Evolutionary conservation across 2,113 vertebrate species (phyloP), one percentile per base, ranked within the genome.

Genomic region (Cyprinodon tularosa): DNA sequence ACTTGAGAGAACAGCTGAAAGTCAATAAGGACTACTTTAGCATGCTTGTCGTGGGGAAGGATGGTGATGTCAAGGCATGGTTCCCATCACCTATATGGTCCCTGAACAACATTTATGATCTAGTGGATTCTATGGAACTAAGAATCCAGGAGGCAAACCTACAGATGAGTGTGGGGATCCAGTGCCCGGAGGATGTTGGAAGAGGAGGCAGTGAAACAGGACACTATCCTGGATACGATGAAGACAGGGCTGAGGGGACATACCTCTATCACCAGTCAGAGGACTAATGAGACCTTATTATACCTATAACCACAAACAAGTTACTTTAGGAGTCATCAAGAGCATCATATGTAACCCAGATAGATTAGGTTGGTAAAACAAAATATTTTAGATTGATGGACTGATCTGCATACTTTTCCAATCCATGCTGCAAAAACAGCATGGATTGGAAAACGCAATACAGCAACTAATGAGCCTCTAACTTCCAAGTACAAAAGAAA

Each of bases 41-140:
- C 80, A 94, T 95, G 94, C 68, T 95, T 68, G 83, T 95, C 8
- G 92, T 95, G 70, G 95, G 91, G 59, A 96, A 96, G 77, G 94
- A 95, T 0, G 84, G 94, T 0, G 88, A 94, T 0, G 89, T 94
- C 45, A 93, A 94, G 80, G 90, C 93, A 2, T 95, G 95, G 95
- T 95, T 93, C 84, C 85, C 93, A 1, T 92, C 95, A 0, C 93
- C 95, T 20, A 66, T 94, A 83, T 96, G 94, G 95, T 92, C 94
- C 20, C 64, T 95, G 81, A 92, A 92, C 42, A 95, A 75, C 77
- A 73, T 95, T 78, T 95, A 95, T 4, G 94, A 95, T 77, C 91
- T 95, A 75, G 93, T 95, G 79, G 94, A 95, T 86, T 94, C 94
- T 50, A 91, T 87, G 91, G 94, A 95, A 77, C 89, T 89, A 36